Evolutionary conservation across 1,140 invertebrate genomes (phyloP).

Genomic region (Stenopsyche tienmushanensis): DNA sequence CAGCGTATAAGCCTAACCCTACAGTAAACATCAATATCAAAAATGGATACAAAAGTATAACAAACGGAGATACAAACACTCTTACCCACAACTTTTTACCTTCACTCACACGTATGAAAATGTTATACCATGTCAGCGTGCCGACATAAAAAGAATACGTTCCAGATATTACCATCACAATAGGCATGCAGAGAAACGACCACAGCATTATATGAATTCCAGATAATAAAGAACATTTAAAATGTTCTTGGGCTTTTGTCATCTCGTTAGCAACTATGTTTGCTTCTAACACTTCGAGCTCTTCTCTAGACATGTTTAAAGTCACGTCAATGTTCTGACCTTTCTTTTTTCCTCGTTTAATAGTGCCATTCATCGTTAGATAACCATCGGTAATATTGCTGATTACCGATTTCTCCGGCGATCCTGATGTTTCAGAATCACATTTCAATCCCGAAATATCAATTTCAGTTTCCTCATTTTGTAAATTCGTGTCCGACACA

Average conservation of each 20-base stretch:
- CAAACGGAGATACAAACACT: slow-evolving; percentile 64
- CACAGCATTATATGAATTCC: slow-evolving; percentile 69
- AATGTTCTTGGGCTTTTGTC: slow-evolving; percentile 57
- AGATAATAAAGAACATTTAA: slow-evolving; percentile 59
- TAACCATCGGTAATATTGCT: slow-evolving; percentile 55
- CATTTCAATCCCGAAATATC: slow-evolving; percentile 54
- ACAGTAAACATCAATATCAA: slow-evolving; percentile 66
- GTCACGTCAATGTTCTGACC: slow-evolving; percentile 72
- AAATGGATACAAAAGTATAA: slow-evolving; percentile 72
- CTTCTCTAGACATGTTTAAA: slow-evolving; percentile 68
- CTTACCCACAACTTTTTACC: slow-evolving; percentile 64
- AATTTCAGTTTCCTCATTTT: slow-evolving; percentile 55
- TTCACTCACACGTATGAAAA: slow-evolving; percentile 70
- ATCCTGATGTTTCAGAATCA: slow-evolving; percentile 52
- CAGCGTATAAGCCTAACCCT: slow-evolving; percentile 67
- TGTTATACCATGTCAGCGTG: slow-evolving; percentile 76
- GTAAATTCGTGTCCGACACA: slow-evolving; percentile 56
- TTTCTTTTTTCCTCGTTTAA: slow-evolving; percentile 70
- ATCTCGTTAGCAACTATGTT: slow-evolving; percentile 61
- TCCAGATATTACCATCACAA: slow-evolving; percentile 63
- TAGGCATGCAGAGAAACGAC: slow-evolving; percentile 65
- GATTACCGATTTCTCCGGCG: slow-evolving; percentile 50
- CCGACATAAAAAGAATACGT: slow-evolving; percentile 74
- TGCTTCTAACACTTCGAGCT: slow-evolving; percentile 67
- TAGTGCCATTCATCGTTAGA: slow-evolving; percentile 70